Evolutionary conservation across 92 coral and sea anemone species (phyloP).

Genomic region (Meandrina meandrites): DNA sequence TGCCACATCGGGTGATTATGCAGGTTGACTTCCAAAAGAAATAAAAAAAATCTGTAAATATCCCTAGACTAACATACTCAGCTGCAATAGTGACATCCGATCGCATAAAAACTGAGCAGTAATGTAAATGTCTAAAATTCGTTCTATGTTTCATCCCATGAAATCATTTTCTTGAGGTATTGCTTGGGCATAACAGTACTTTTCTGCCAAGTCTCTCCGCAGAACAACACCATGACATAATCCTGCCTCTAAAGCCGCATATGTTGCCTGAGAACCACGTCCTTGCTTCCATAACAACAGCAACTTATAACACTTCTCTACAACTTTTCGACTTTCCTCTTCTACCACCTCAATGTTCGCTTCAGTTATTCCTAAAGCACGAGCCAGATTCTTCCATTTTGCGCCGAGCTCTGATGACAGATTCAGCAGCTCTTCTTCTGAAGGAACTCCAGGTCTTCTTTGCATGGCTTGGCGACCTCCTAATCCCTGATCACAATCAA

Average conservation of each 20-base stretch:
- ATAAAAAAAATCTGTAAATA: no score
- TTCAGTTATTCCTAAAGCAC: conserved; percentile 45
- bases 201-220: conserved; percentile 49
- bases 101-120: no score
- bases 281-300: conserved; percentile 47
- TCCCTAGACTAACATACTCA: no score
- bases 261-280: conserved; percentile 28
- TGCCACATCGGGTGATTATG: no score
- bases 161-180: conserved; percentile 31
- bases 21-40: no score
- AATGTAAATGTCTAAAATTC: neutral
- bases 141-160: conserved; percentile 9
- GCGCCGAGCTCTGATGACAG: conserved; percentile 39
- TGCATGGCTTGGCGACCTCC: conserved; percentile 20
- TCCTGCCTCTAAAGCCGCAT: conserved; percentile 36
- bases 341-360: conserved; percentile 43
- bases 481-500: neutral
- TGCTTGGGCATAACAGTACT: conserved; percentile 22
- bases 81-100: no score
- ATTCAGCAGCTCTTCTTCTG: conserved; percentile 34
- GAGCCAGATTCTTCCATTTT: conserved; percentile 46
- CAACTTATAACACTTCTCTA: conserved; percentile 35
- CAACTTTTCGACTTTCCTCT: conserved; percentile 32
- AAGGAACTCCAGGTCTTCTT: conserved; percentile 27
- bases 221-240: conserved; percentile 44